Percentiles rank a stretch among this genome's conserved stretches.
phyloP scores from a whole-genome alignment of 2,888 invertebrate species.

The Eupithecia centaureata region DNA sequence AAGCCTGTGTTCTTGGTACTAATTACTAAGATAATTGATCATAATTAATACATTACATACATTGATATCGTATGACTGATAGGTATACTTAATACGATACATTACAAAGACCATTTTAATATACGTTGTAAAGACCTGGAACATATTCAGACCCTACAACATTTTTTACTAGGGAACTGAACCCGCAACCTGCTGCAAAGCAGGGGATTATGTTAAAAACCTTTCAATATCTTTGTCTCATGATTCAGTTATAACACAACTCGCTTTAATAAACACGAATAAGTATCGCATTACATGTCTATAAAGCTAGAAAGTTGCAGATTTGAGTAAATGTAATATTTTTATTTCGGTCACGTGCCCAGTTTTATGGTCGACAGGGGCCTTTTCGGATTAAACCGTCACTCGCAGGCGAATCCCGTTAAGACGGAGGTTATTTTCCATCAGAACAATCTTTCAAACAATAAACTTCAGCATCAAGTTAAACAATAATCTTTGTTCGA shows the following conservation, averaged over 20 bases:
- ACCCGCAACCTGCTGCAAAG: too few relatives aligned
- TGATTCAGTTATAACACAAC: slow-evolving; percentile 13
- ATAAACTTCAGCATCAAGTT: slow-evolving; percentile 21
- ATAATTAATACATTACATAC: too few relatives aligned
- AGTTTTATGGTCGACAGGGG: slow-evolving; percentile 65
- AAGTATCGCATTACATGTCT: slow-evolving; percentile 30
- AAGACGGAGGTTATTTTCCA: slow-evolving; percentile 46
- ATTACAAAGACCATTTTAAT: too few relatives aligned
- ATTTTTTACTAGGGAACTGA: too few relatives aligned
- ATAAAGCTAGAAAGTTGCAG: slow-evolving; percentile 32
- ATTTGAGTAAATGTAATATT: slow-evolving; percentile 50
- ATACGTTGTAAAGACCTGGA: too few relatives aligned
- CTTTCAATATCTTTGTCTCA: not conserved
- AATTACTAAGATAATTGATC: too few relatives aligned
- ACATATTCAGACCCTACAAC: too few relatives aligned
- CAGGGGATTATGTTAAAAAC: too few relatives aligned
- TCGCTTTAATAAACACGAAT: slow-evolving; percentile 12
- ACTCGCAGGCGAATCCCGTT: slow-evolving; percentile 70
- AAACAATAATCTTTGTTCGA: not conserved
- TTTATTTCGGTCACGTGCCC: slow-evolving; percentile 72
- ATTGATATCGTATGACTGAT: too few relatives aligned
- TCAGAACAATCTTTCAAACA: slow-evolving; percentile 46
- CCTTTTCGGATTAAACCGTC: slow-evolving; percentile 74
- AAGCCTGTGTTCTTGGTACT: too few relatives aligned
- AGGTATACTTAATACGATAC: too few relatives aligned